phyloP scores from a whole-genome alignment of 2,113 vertebrate species.

The Upupa epops region DNA sequence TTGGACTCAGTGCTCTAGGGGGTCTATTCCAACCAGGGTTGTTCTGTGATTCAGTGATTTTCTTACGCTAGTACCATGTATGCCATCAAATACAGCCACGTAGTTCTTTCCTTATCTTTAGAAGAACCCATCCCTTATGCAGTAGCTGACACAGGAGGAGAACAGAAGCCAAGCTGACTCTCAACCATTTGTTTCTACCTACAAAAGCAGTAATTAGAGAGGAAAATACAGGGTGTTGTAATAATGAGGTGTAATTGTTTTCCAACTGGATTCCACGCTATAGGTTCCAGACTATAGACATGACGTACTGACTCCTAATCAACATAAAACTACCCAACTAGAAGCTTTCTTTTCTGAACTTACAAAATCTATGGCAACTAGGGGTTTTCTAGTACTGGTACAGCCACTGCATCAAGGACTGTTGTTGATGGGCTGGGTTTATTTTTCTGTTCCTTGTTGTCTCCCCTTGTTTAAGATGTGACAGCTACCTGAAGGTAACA shows the following conservation, averaged over 20 bases:
- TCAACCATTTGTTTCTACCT: neutral
- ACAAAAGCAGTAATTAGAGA: neutral
- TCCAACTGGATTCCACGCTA: neutral
- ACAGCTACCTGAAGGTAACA: neutral
- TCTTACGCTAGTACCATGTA: neutral
- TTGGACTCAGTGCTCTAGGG: no score
- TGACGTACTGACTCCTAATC: neutral
- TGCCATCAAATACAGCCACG: neutral
- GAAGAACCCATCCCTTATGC: neutral
- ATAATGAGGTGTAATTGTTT: neutral
- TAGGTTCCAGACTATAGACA: neutral
- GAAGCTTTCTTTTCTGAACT: neutral
- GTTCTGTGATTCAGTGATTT: no score
- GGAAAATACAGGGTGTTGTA: neutral
- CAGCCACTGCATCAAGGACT: neutral
- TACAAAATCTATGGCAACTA: neutral
- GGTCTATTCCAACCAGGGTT: no score
- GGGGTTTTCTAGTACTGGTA: neutral
- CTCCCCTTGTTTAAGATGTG: neutral
- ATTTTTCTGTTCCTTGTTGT: neutral
- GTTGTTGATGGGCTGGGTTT: accelerated
- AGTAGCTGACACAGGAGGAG: neutral
- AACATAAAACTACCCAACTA: neutral
- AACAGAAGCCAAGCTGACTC: neutral
- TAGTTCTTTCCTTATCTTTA: neutral